Base-by-base conservation (phyloP, 2,797 vertebrate genomes). In the Leptatherina wallacei region DNA sequence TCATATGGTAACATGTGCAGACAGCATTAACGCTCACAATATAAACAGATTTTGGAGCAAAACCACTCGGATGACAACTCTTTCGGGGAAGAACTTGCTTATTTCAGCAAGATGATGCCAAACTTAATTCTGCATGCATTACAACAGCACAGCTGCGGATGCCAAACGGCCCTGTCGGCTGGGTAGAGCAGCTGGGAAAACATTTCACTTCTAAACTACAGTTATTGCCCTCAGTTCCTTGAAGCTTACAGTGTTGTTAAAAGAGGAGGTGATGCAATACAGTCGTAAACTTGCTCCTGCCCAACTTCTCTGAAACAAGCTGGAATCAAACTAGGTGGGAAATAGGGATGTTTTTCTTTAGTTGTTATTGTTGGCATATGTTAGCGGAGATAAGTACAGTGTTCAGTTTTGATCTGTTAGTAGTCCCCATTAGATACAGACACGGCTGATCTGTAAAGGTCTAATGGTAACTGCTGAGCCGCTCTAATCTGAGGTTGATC, bases 401-500 rank as follows among this genome's bases (percentile, higher is more conserved):
- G 14, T 69, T 75, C 0, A n/a, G 10, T 54, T 67, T 56, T 56
- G 22, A 51, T 59, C 56, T 35, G 42, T 16, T 4, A 40, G 38
- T 14, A 16, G 38, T 2, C 69, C 13, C 9, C 3, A 70, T n/a
- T 22, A 49, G 60, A 32, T 6, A 52, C 22, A 24, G 22, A 52
- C 69, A 78, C 9, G 20, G 42, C 32, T 3, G 55, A 61, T 16
- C 27, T 44, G 62, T 51, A 30, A 29, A 29, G 47, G 71, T 72
- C 33, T 74, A 71, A 68, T 61, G 79, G 69, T 51, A 65, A 38
- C 47, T 36, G 75, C 29, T 77, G 69, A 83, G 4, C 83, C 32
- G 6, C 62, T 6, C 61, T 89, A 83, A 88, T 83, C 77, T 29
- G 3, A 80, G 70, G 59, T 80, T 40, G 69, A 72, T 81, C 78